phyloP scores from a whole-genome alignment of 2,797 vertebrate species.

The Girardinus metallicus region DNA sequence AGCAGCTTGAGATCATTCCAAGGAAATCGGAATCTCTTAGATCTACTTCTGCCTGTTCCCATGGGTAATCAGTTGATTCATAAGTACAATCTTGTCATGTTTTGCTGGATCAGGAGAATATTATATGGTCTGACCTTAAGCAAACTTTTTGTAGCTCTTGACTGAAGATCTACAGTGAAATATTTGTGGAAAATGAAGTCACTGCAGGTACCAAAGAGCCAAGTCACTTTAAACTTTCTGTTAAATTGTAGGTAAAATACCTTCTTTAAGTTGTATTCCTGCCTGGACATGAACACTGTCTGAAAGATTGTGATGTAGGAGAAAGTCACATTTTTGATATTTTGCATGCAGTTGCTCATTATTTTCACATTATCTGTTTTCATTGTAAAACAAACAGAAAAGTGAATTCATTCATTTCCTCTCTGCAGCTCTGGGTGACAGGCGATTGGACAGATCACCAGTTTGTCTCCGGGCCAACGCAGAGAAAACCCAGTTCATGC shows the following conservation, averaged over 20 bases:
- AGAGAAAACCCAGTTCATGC: background rate
- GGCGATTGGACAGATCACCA: background rate
- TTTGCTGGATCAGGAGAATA: too few relatives aligned
- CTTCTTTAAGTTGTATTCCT: background rate
- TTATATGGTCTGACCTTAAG: too few relatives aligned
- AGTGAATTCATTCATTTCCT: background rate
- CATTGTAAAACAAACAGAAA: background rate
- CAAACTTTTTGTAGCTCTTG: too few relatives aligned
- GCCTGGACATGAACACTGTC: background rate
- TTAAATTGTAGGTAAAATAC: background rate
- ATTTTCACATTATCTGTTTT: background rate
- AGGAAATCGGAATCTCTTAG: too few relatives aligned
- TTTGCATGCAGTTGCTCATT: background rate
- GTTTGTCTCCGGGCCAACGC: background rate
- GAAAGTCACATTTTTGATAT: background rate
- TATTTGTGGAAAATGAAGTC: background rate
- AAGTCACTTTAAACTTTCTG: background rate
- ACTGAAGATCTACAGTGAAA: background rate
- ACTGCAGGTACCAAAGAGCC: too few relatives aligned
- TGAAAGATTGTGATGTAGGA: background rate
- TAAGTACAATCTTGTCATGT: too few relatives aligned
- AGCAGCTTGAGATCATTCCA: too few relatives aligned
- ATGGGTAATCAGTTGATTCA: too few relatives aligned
- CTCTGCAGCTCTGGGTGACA: background rate
- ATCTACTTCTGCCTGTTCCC: too few relatives aligned